phyloP scores from a whole-genome alignment of 2,113 vertebrate genomes.

The Prunella fulvescens region DNA sequence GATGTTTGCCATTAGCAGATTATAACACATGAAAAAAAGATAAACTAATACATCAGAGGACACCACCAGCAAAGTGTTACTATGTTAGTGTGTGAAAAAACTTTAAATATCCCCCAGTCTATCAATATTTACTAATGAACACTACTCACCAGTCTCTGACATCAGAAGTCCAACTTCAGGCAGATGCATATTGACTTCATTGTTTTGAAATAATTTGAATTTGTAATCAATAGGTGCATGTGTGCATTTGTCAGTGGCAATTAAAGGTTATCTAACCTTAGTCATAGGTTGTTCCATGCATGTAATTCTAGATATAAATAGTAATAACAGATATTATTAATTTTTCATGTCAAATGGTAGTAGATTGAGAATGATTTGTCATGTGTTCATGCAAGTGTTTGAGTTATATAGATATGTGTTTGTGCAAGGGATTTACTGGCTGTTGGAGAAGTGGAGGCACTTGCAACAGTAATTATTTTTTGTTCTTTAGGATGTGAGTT shows the following conservation, averaged over 20 bases:
- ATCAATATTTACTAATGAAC: not conserved
- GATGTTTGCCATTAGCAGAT: not conserved
- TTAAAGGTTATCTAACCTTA: not conserved
- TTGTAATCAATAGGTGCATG: not conserved
- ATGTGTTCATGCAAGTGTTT: not conserved
- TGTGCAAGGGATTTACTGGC: not conserved
- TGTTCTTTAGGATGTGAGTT: slow-evolving; percentile 13
- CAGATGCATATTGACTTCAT: not conserved
- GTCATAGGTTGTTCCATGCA: rapidly evolving
- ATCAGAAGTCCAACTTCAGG: not conserved
- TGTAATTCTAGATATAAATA: not conserved
- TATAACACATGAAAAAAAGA: not conserved
- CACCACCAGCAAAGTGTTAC: not conserved
- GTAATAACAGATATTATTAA: not conserved
- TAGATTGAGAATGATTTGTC: not conserved
- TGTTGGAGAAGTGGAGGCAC: not conserved
- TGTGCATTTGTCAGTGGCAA: not conserved
- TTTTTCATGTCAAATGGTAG: not conserved
- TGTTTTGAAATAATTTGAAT: not conserved
- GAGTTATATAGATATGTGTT: not conserved
- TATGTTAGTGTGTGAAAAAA: not conserved
- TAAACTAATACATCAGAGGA: not conserved
- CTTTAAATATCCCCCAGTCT: not conserved
- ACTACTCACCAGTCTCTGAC: not conserved
- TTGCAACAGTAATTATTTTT: not conserved